A percentile compares a stretch with the other conserved stretches of the same genome.
Conservation (phyloP, 1,140 invertebrate genomes). For the Drosophila lowei region DNA sequence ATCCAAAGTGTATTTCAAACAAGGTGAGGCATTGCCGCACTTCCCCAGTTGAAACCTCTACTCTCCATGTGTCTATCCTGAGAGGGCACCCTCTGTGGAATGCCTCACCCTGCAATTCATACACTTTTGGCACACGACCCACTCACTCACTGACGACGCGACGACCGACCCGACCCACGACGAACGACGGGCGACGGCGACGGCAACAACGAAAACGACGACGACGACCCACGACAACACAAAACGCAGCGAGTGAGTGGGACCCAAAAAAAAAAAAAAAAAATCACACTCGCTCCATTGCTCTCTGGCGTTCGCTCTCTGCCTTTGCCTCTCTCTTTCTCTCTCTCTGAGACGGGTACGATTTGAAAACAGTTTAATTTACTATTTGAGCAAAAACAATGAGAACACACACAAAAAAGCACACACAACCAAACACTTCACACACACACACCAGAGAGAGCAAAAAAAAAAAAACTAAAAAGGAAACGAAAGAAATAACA, state of each 20-base stretch:
- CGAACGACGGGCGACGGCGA: slow-evolving; percentile 17
- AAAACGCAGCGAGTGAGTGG: slow-evolving; percentile 60
- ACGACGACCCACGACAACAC: slow-evolving; percentile 71
- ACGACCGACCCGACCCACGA: slow-evolving; percentile 47
- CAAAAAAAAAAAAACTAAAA: slow-evolving; percentile 32
- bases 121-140: slow-evolving; percentile 15
- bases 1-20: no score
- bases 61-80: no score
- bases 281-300: slow-evolving; percentile 15
- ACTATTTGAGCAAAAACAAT: slow-evolving; percentile 60
- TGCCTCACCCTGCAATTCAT: no score
- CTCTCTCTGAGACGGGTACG: slow-evolving; percentile 34
- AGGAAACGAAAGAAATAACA: slow-evolving; percentile 33
- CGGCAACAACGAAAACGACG: slow-evolving; percentile 27
- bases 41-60: no score
- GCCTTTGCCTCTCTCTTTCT: slow-evolving; percentile 25
- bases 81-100: slow-evolving; percentile 31
- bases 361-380: slow-evolving; percentile 52
- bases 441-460: neutral
- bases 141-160: slow-evolving; percentile 37
- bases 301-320: slow-evolving; percentile 20
- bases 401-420: slow-evolving; percentile 38
- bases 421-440: slow-evolving; percentile 21
- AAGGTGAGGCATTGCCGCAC: no score
- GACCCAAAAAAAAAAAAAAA: slow-evolving; percentile 37